Conservation (phyloP, 2,888 invertebrate species). For the Actias luna region DNA sequence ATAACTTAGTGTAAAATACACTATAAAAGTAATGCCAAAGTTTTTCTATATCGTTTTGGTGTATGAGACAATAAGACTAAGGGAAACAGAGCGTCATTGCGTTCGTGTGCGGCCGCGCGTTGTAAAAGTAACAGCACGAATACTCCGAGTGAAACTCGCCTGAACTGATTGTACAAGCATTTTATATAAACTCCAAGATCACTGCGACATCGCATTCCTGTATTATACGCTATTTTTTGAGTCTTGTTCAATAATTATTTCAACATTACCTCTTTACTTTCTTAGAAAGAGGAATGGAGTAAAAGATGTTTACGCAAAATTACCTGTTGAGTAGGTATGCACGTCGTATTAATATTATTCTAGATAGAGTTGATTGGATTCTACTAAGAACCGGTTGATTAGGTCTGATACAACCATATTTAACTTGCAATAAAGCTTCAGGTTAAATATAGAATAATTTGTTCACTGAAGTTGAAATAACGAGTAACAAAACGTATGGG, state of each 20-base stretch:
- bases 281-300: too few species aligned
- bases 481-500: conserved; percentile 14
- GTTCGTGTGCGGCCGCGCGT: conserved; percentile 78
- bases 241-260: conserved; percentile 43
- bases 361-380: background rate
- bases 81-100: conserved; percentile 80
- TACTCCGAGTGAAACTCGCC: conserved; percentile 79
- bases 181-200: conserved; percentile 38
- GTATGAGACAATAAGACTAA: conserved; percentile 53
- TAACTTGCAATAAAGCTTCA: conserved; percentile 21
- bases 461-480: conserved; percentile 10
- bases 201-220: conserved; percentile 65
- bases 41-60: conserved; percentile 5
- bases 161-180: conserved; percentile 68
- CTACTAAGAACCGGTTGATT: conserved; percentile 1
- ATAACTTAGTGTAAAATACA: too few species aligned
- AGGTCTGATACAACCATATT: background rate
- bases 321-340: background rate
- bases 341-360: background rate
- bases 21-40: too few species aligned
- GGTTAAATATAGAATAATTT: conserved; percentile 9
- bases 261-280: too few species aligned
- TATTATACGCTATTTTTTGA: conserved; percentile 56
- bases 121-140: conserved; percentile 80
- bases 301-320: background rate